These are phyloP conservation scores for Mormyrus iriodes DNA, from an alignment of 2,113 vertebrate genomes.

Conservation along the genomic window DNA sequence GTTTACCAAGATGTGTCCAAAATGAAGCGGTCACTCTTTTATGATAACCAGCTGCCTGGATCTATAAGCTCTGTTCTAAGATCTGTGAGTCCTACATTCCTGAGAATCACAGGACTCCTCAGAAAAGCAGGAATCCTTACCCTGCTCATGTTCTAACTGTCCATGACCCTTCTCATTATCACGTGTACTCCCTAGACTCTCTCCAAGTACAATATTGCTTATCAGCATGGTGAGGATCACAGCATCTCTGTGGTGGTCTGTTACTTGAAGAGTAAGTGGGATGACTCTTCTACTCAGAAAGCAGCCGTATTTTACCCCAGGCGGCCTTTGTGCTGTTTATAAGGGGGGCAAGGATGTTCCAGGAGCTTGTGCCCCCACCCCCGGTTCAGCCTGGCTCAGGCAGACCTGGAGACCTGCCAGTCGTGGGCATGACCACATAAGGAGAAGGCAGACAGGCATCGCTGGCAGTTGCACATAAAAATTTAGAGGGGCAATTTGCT, in stretches of 20 bases:
- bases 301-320: background rate
- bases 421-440: conserved; percentile 64
- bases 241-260: background rate
- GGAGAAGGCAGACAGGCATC: conserved; percentile 58
- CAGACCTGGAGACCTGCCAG: background rate
- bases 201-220: background rate
- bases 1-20: conserved; percentile 30
- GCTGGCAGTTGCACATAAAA: conserved; percentile 55
- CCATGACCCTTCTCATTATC: background rate
- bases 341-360: background rate
- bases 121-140: background rate
- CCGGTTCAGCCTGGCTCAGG: background rate
- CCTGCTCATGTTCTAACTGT: background rate
- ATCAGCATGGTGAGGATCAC: background rate
- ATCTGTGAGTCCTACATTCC: background rate
- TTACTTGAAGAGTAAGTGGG: background rate
- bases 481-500: conserved; percentile 46
- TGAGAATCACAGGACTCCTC: background rate
- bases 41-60: background rate
- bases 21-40: background rate
- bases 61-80: background rate
- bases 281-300: background rate
- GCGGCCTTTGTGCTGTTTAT: background rate
- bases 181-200: background rate
- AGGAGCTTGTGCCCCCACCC: background rate